Percentiles rank a stretch among this genome's conserved stretches.
phyloP scores from a whole-genome alignment of 2,888 invertebrate genomes.

The Pristionchus fissidentatus region DNA sequence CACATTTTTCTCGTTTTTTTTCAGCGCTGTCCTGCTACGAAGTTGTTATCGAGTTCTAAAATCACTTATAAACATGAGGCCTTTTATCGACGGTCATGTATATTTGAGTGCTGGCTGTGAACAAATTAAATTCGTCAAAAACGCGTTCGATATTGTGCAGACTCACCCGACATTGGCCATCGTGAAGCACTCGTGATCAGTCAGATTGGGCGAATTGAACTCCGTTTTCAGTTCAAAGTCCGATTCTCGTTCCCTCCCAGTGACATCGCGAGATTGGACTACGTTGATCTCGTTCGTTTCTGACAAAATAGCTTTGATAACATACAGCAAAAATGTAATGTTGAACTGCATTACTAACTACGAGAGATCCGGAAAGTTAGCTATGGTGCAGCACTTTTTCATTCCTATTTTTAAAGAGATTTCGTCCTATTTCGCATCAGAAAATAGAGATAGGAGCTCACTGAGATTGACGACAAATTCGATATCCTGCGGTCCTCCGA shows the following conservation, averaged over 20 bases:
- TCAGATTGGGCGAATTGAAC: constrained; percentile 83
- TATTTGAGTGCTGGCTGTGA: too few species aligned
- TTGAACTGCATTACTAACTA: too few species aligned
- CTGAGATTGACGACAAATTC: constrained; percentile 84
- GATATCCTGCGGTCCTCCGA: constrained; percentile 84
- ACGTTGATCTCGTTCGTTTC: constrained; percentile 47
- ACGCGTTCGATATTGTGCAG: too few species aligned
- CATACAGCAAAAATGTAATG: neutral
- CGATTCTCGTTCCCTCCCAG: constrained; percentile 84
- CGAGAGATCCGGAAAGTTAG: too few species aligned
- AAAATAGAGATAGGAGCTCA: neutral
- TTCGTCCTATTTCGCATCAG: too few species aligned
- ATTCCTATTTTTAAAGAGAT: too few species aligned
- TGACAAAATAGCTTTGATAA: neutral
- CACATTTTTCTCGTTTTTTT: neutral
- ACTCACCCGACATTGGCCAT: constrained; percentile 85
- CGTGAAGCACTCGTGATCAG: constrained; percentile 82
- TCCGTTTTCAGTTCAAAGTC: constrained; percentile 87
- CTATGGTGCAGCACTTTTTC: too few species aligned
- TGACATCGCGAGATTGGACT: constrained; percentile 87
- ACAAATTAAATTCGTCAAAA: neutral
- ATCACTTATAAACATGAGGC: too few species aligned
- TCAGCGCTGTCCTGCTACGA: too few species aligned
- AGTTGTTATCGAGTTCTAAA: too few species aligned
- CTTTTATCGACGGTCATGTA: too few species aligned